These are phyloP conservation scores for Uropsilus gracilis DNA, from an alignment of 2,113 vertebrate genomes.

Conservation along the genomic window DNA sequence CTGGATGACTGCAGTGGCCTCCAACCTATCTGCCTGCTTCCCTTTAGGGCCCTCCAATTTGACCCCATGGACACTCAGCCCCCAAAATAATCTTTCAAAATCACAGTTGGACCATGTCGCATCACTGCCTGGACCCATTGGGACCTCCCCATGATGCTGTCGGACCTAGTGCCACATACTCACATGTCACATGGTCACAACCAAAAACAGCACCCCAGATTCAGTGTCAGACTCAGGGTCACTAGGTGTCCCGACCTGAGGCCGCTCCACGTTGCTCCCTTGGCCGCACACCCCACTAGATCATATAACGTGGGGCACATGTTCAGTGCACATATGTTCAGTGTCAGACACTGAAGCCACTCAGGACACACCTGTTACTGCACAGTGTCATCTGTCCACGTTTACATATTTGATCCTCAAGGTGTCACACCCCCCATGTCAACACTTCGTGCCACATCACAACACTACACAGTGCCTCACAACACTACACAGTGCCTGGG, in stretches of 20 bases:
- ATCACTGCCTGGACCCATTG: not conserved
- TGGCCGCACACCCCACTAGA: not conserved
- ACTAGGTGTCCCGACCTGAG: not conserved
- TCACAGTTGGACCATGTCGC: not conserved
- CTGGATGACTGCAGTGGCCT: not conserved
- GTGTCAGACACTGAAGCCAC: not conserved
- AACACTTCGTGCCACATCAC: not conserved
- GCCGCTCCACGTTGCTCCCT: not conserved
- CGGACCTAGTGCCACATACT: not conserved
- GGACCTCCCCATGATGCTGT: not conserved
- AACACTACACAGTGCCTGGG: not conserved
- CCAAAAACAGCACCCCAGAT: not conserved
- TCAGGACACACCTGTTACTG: not conserved
- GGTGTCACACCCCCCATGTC: not conserved
- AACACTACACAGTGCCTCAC: not conserved
- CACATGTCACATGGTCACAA: not conserved
- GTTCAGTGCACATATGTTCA: not conserved
- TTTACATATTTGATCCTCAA: not conserved
- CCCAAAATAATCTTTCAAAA: not conserved
- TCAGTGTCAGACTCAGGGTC: not conserved
- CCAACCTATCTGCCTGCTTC: not conserved
- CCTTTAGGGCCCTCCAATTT: not conserved
- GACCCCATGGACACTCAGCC: not conserved
- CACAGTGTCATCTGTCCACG: not conserved
- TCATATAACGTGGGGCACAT: not conserved